Percentiles rank a stretch among this genome's conserved stretches.
Evolutionary conservation across 2,113 vertebrate species (phyloP).

Genomic region (Corythoichthys haematopterus): DNA sequence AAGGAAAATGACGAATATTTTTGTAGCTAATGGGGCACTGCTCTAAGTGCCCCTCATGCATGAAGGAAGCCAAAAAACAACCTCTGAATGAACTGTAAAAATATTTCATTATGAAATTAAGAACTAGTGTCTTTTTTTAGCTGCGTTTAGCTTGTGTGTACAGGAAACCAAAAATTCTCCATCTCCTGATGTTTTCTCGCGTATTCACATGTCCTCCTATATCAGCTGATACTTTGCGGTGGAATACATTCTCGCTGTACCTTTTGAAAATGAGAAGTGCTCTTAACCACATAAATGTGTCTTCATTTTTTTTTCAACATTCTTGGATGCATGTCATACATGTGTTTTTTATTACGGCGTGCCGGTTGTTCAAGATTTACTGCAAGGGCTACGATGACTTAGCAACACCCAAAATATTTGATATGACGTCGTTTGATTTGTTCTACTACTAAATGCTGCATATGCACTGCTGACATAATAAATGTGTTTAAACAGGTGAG

Average conservation of each 20-base stretch:
- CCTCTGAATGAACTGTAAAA: too few species aligned
- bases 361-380: slow-evolving; percentile 35
- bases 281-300: slow-evolving; percentile 33
- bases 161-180: background rate
- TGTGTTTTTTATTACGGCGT: slow-evolving; percentile 26
- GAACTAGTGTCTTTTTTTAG: too few species aligned
- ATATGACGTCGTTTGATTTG: slow-evolving; percentile 16
- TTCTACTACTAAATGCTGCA: slow-evolving; percentile 49
- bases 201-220: background rate
- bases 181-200: background rate
- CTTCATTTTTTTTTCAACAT: slow-evolving; percentile 12
- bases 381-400: slow-evolving; percentile 14
- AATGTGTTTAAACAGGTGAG: slow-evolving; percentile 52
- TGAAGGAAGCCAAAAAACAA: too few species aligned
- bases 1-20: background rate
- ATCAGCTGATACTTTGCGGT: background rate
- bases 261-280: slow-evolving; percentile 28
- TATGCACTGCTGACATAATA: slow-evolving; percentile 58
- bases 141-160: background rate
- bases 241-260: background rate
- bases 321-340: slow-evolving; percentile 19
- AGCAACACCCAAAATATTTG: slow-evolving; percentile 12
- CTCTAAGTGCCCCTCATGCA: background rate
- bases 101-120: too few species aligned
- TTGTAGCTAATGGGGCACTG: background rate